These are phyloP conservation scores for Nephrotoma flavescens DNA, from an alignment of 2,888 invertebrate genomes.

Conservation along the genomic window DNA sequence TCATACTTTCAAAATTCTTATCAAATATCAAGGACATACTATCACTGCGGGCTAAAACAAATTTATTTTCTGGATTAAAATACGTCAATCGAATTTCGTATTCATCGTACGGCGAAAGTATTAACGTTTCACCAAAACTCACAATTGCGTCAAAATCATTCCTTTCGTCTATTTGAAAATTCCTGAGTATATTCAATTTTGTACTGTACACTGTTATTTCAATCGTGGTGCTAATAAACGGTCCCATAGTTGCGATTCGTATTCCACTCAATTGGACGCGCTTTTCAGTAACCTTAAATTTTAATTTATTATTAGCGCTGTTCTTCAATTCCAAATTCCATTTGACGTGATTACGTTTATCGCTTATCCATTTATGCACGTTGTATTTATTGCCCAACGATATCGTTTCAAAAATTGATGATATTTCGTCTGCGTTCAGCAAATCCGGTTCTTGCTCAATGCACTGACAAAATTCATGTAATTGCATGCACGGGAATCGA, in stretches of 20 bases:
- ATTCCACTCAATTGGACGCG: background rate
- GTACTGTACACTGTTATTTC: background rate
- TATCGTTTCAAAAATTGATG: background rate
- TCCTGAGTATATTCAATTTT: background rate
- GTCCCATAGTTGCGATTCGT: background rate
- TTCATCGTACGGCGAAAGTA: background rate
- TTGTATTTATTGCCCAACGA: background rate
- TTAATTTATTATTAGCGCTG: background rate
- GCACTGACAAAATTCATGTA: background rate
- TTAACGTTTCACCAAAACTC: background rate
- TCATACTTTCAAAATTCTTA: background rate
- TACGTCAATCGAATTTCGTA: background rate
- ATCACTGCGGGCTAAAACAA: background rate
- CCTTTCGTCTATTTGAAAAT: background rate
- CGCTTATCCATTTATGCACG: background rate
- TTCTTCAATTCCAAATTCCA: background rate
- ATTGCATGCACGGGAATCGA: background rate
- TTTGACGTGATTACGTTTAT: background rate
- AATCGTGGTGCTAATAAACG: background rate
- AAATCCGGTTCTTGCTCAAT: background rate
- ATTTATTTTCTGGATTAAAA: background rate
- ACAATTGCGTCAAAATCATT: background rate
- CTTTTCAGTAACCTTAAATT: background rate
- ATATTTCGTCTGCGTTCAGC: background rate
- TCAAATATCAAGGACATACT: background rate